phyloP scores from a whole-genome alignment of 2,113 vertebrate genomes.

The Dicrurus megarhynchus region DNA sequence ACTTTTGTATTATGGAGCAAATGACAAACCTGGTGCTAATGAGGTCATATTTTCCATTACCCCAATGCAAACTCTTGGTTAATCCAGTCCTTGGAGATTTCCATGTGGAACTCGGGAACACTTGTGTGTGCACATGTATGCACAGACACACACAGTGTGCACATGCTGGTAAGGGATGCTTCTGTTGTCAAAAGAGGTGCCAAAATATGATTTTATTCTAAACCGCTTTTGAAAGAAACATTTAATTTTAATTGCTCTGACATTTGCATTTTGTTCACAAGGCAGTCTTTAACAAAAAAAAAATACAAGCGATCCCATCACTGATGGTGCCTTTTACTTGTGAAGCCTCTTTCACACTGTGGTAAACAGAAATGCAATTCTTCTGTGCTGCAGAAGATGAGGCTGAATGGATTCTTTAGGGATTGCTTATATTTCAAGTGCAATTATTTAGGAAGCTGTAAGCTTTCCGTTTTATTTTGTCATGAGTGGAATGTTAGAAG shows the following conservation, averaged over 20 bases:
- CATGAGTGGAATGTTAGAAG: neutral
- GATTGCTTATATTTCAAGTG: conserved; percentile 43
- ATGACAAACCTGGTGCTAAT: conserved; percentile 78
- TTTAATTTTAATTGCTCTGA: conserved; percentile 6
- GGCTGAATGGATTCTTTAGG: neutral
- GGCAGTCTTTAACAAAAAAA: neutral
- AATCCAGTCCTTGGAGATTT: conserved; percentile 56
- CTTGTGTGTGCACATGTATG: neutral
- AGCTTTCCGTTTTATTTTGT: conserved; percentile 59
- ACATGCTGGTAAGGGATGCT: neutral
- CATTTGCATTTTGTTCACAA: neutral
- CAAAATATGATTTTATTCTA: neutral
- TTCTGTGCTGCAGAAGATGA: conserved; percentile 24
- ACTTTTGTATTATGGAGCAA: conserved; percentile 75
- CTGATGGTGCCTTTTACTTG: neutral
- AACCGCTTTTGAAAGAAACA: neutral
- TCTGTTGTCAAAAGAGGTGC: neutral
- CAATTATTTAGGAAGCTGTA: conserved; percentile 50
- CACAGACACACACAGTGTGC: neutral
- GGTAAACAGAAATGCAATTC: conserved; percentile 26
- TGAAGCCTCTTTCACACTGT: conserved; percentile 19
- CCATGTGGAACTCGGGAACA: neutral
- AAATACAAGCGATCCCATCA: neutral
- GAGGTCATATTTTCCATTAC: conserved; percentile 80
- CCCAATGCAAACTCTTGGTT: conserved; percentile 63